phyloP scores from a whole-genome alignment of 2,113 vertebrate genomes.

The Delphinapterus leucas region DNA sequence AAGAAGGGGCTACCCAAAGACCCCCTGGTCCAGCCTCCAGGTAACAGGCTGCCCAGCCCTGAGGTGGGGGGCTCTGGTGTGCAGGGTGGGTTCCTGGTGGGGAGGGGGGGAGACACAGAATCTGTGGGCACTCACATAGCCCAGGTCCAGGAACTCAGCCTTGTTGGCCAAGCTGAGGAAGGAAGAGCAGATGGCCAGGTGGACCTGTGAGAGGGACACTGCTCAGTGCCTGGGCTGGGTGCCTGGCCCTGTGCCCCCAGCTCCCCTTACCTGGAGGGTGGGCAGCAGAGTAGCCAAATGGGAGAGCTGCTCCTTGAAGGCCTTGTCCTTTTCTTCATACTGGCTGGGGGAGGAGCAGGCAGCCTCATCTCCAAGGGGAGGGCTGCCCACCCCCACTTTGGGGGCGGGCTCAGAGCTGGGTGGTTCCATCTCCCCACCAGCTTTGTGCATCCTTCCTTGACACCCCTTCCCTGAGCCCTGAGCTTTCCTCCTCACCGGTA shows the following conservation, averaged over 20 bases:
- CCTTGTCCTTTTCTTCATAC: conserved; percentile 93
- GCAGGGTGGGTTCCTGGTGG: not conserved
- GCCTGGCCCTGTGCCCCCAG: not conserved
- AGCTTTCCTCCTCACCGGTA: not conserved
- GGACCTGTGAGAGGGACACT: conserved; percentile 80
- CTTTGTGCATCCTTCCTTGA: not conserved
- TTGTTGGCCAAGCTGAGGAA: conserved; percentile 94
- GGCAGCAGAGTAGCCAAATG: conserved; percentile 90
- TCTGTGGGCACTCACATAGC: conserved; percentile 88
- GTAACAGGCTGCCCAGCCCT: not conserved
- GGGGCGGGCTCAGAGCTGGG: not conserved
- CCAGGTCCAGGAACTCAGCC: conserved; percentile 94
- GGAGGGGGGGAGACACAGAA: no score
- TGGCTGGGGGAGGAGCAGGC: conserved; percentile 83
- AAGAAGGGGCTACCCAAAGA: not conserved
- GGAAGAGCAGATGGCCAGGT: conserved; percentile 92
- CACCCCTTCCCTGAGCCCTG: not conserved
- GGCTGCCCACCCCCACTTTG: not conserved
- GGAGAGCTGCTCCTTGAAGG: conserved; percentile 92
- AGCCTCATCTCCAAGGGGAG: not conserved
- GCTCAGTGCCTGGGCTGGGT: not conserved
- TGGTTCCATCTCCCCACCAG: not conserved
- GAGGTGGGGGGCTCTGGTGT: not conserved
- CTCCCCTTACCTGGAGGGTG: conserved; percentile 89
- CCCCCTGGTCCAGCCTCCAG: not conserved